Evolutionary conservation across 1,140 invertebrate species (phyloP).

Genomic region (Eueides isabella): DNA sequence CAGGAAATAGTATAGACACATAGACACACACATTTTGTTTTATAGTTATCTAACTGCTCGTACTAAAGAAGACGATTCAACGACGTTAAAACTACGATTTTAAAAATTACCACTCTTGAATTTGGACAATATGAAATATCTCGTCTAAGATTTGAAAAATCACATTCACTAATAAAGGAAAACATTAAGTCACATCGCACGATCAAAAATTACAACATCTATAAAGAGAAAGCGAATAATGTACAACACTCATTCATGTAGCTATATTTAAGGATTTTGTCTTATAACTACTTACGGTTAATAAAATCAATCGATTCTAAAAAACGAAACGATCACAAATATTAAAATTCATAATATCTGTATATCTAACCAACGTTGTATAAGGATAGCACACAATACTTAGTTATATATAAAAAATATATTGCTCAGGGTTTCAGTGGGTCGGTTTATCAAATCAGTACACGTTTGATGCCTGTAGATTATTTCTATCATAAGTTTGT

Average conservation of each 20-base stretch:
- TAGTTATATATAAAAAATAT: constrained; percentile 80
- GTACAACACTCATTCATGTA: constrained; percentile 63
- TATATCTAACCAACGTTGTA: constrained; percentile 73
- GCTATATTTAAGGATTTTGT: constrained; percentile 40
- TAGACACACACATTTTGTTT: constrained; percentile 58
- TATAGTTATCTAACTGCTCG: constrained; percentile 50
- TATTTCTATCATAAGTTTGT: constrained; percentile 58
- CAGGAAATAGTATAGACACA: constrained; percentile 49
- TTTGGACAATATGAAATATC: constrained; percentile 58
- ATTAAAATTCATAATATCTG: constrained; percentile 63
- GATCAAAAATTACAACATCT: constrained; percentile 68
- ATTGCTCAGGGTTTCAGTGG: constrained; percentile 79
- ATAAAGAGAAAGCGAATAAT: constrained; percentile 70
- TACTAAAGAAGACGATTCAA: constrained; percentile 59
- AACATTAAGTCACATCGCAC: constrained; percentile 64
- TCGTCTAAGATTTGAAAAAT: constrained; percentile 68
- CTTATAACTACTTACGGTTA: constrained; percentile 53
- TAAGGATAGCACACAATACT: constrained; percentile 74
- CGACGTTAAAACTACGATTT: constrained; percentile 54
- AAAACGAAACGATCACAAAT: constrained; percentile 71
- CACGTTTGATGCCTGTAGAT: constrained; percentile 62
- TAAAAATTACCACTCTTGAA: constrained; percentile 55
- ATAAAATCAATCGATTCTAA: constrained; percentile 65
- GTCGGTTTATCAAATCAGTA: constrained; percentile 77
- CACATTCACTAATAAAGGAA: constrained; percentile 51